These are phyloP conservation scores for Chrysina gloriosa DNA, from an alignment of 2,888 invertebrate species.

Conservation along the genomic window DNA sequence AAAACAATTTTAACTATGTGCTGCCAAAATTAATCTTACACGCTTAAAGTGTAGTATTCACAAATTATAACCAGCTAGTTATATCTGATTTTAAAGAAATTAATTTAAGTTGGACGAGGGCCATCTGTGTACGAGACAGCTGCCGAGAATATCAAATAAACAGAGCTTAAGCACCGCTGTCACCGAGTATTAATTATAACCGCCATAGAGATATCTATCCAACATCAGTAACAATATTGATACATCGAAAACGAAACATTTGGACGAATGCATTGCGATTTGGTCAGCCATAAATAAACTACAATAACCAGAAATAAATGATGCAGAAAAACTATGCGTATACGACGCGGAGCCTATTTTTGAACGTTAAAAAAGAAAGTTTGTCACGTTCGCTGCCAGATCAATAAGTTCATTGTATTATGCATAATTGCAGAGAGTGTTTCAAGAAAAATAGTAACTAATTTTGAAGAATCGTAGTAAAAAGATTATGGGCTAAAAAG, in stretches of 20 bases:
- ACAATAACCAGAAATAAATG: conserved; percentile 11
- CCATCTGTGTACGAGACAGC: conserved; percentile 29
- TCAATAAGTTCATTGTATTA: conserved; percentile 23
- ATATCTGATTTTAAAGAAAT: conserved; percentile 24
- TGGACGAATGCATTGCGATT: background rate
- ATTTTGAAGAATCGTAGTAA: too few species aligned
- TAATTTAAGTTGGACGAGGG: conserved; percentile 26
- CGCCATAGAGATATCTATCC: conserved; percentile 3
- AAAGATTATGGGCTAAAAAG: too few species aligned
- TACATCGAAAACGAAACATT: background rate
- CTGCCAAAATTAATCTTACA: background rate
- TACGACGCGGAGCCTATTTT: conserved; percentile 11
- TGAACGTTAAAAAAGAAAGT: conserved; percentile 3
- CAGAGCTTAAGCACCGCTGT: conserved; percentile 16
- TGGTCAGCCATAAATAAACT: conserved; percentile 3
- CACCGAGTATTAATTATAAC: conserved; percentile 22
- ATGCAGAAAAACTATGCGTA: conserved; percentile 13
- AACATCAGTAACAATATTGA: background rate
- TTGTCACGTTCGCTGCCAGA: conserved; percentile 21
- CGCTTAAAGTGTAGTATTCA: background rate
- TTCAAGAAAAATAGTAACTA: too few species aligned
- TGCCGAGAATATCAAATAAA: conserved; percentile 24
- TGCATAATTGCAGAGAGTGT: background rate
- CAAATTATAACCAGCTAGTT: conserved; percentile 7
- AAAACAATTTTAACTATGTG: too few species aligned